Evolutionary conservation across 2,797 vertebrate species (phyloP), one percentile per base, ranked within the genome.

Genomic region (Gephyroberyx darwinii): DNA sequence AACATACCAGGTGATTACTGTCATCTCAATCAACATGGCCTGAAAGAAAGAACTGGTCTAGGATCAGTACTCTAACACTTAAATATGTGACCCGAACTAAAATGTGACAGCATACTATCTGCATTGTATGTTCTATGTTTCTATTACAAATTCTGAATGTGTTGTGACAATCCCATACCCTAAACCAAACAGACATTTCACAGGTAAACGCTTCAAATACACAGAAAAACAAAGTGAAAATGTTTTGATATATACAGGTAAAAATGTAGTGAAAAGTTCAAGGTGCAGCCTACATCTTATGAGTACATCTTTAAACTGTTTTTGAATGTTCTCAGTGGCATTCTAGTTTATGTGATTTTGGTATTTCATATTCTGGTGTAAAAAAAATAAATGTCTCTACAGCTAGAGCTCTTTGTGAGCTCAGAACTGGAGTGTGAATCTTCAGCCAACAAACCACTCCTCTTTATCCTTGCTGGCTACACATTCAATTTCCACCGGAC

Each of bases 311-410:
- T 51, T 48, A 17, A 61, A 63, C 13, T 50, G 53, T 10, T 71
- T 62, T 14, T n/a, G 10, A 71, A 58, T 39, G 20, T 53, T 76
- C 52, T 53, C 55, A 19, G 37, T 69, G 55, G 45, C 68, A 71
- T 81, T 35, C n/a, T 41, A 43, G 14, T 39, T 62, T 55, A 2
- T 9, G 39, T 56, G 56, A 62, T 74, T 75, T 75, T 66, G 22
- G 2, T 71, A 33, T 60, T 41, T 69, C 10, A 13, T 19, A 17
- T 53, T 41, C 1, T 69, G 74, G 57, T 59, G 20, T 60, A 51
- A 51, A 33, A 62, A 58, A 43, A 13, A 26, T 8, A 35, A 57
- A 57, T 19, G 54, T 14, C 13, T 59, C 14, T 16, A 45, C 12
- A 45, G 43, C 14, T 45, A 45, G 3, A 41, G 20, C 43, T 43